Evolutionary conservation across 2,797 vertebrate genomes (phyloP), one percentile per base, ranked within the genome.

Genomic region (Babyrousa celebensis): DNA sequence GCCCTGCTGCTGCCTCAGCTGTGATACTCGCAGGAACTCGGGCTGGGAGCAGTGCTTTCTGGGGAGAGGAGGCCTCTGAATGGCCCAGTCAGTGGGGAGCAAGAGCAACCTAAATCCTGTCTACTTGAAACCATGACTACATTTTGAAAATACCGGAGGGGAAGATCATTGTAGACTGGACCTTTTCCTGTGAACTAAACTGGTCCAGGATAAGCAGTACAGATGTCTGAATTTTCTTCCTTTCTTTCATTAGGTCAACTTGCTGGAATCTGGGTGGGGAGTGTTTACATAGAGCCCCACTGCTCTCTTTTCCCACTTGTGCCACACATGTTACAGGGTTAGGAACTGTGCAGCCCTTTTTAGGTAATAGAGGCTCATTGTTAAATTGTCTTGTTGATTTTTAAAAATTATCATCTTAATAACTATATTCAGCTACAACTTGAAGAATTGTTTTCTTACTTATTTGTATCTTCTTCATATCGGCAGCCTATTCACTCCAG

Each of bases 381-480:
- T 67, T 85, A 86, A 96, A 63, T 74, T 87, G 23, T 62, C 18
- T 86, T 87, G 1, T 78, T 83, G 56, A 36, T 68, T 84, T 90
- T 84, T 52, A 32, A 0, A 60, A 68, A 67, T 74, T 60, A 18
- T 16, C 63, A 25, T 94, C 23, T 71, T 89, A n/a, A n/a, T 78
- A 93, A 87, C 27, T 70, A 7, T 40, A 29, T 85, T 91, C 48
- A 89, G 48, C 54, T 84, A 72, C 80, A 96, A 48, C 11, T 89
- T 83, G 68, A 83, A 79, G 32, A 70, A 62, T 87, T 67, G 5
- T 91, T 89, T 94, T 67, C 10, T 92, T 95, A 36, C 36, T 83
- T 86, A 54, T n/a, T 62, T 97, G 5, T 79, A n/a, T 86, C 67
- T 95, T 95, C 29, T 92, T 21, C 11, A 36, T 48, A 70, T 79